A percentile compares a stretch with the other conserved stretches of the same genome.
Conservation (phyloP, 2,888 invertebrate genomes). For the Drosophila atripex region DNA sequence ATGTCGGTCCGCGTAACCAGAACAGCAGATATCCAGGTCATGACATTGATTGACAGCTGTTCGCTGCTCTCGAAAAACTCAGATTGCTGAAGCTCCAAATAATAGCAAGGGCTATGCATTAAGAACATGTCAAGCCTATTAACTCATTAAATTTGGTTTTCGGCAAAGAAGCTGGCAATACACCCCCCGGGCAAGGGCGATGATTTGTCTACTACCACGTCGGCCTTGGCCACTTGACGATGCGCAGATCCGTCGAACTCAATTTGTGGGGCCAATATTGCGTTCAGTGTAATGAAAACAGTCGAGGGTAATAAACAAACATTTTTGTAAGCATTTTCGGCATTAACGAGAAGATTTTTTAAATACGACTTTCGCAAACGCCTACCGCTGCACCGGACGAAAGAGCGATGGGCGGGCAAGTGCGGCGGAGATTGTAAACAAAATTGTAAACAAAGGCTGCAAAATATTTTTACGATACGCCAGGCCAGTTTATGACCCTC, state of each 20-base stretch:
- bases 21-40: slow-evolving; percentile 24
- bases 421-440: slow-evolving; percentile 64
- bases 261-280: slow-evolving; percentile 23
- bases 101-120: slow-evolving; percentile 26
- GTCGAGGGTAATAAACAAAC: slow-evolving; percentile 45
- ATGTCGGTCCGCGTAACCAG: slow-evolving; percentile 34
- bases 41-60: slow-evolving; percentile 36
- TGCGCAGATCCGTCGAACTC: slow-evolving; percentile 27
- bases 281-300: slow-evolving; percentile 34
- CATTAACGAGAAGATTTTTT: slow-evolving; percentile 53
- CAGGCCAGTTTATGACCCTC: slow-evolving; percentile 56
- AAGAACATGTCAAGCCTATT: slow-evolving; percentile 38
- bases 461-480: slow-evolving; percentile 66
- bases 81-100: background rate
- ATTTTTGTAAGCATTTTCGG: slow-evolving; percentile 52
- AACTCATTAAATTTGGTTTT: slow-evolving; percentile 22
- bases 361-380: slow-evolving; percentile 56
- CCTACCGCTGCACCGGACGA: slow-evolving; percentile 16
- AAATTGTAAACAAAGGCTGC: slow-evolving; percentile 65
- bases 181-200: slow-evolving; percentile 17
- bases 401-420: slow-evolving; percentile 2
- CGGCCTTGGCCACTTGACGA: slow-evolving; percentile 37
- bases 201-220: slow-evolving; percentile 22
- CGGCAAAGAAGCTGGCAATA: slow-evolving; percentile 16
- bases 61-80: background rate